phyloP scores from a whole-genome alignment of 2,797 vertebrate species.

The Nannoperca obscura region DNA sequence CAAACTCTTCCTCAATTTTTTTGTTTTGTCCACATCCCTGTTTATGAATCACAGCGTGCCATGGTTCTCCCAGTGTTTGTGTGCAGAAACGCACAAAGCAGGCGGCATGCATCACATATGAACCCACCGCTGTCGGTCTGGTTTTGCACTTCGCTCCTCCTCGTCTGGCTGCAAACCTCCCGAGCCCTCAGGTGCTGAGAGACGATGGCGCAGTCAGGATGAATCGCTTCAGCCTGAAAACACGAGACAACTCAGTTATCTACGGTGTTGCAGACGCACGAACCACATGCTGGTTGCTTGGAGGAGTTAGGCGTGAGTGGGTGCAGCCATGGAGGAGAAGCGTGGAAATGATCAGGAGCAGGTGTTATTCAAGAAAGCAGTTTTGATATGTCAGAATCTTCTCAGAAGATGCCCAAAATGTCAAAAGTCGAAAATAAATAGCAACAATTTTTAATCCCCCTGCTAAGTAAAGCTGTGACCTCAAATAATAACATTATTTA shows the following conservation, averaged over 20 bases:
- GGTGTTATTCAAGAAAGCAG: no score
- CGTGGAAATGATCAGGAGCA: neutral
- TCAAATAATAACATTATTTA: neutral
- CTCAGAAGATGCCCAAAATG: neutral
- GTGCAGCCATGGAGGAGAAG: neutral
- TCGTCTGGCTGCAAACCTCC: slow-evolving; percentile 78
- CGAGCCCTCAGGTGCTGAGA: slow-evolving; percentile 80
- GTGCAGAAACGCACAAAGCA: slow-evolving; percentile 24
- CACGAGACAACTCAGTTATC: slow-evolving; percentile 47
- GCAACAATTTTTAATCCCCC: neutral
- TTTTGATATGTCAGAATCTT: neutral
- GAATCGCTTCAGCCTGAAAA: slow-evolving; percentile 79
- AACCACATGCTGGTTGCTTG: neutral
- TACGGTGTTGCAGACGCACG: neutral
- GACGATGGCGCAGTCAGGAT: slow-evolving; percentile 86
- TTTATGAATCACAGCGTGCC: slow-evolving; percentile 7
- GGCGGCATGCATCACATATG: neutral
- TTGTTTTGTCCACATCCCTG: slow-evolving; percentile 11
- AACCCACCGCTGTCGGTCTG: slow-evolving; percentile 74
- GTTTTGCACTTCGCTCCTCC: slow-evolving; percentile 79
- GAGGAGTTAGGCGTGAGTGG: neutral
- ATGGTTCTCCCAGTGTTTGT: neutral
- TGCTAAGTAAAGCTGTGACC: neutral
- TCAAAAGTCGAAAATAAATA: neutral
- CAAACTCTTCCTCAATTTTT: neutral